phyloP scores from a whole-genome alignment of 1,140 invertebrate species.

The Anastrepha obliqua region DNA sequence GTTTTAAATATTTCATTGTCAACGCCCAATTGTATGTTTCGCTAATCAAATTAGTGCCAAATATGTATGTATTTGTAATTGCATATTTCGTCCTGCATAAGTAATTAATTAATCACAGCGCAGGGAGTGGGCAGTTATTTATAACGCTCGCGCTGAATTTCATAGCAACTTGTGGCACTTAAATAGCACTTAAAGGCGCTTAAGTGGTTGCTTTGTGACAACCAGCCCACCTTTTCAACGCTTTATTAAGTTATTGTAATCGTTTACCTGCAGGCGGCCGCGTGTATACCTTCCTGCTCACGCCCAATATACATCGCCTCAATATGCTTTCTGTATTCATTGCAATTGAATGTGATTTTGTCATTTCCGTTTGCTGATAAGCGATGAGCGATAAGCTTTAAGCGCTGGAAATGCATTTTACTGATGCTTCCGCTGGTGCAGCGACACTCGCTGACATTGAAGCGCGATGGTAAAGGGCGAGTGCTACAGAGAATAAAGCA shows the following conservation, averaged over 20 bases:
- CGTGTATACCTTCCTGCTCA: background rate
- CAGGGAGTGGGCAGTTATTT: too few relatives aligned
- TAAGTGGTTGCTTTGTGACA: background rate
- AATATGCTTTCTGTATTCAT: conserved; percentile 23
- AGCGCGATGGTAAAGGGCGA: background rate
- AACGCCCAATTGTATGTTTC: too few relatives aligned
- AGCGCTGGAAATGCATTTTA: conserved; percentile 48
- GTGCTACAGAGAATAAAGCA: background rate
- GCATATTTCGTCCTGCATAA: too few relatives aligned
- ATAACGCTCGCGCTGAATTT: background rate
- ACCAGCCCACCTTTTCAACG: background rate
- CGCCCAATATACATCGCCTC: background rate
- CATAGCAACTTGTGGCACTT: background rate
- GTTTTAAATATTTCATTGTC: too few relatives aligned
- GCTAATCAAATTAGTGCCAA: too few relatives aligned
- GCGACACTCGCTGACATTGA: background rate
- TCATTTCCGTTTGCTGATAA: conserved; percentile 36
- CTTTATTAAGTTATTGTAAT: background rate
- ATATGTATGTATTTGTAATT: too few relatives aligned
- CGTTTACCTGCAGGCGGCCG: background rate
- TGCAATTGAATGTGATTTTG: conserved; percentile 23
- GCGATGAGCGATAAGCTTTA: conserved; percentile 29
- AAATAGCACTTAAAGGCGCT: background rate
- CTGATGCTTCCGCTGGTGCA: background rate
- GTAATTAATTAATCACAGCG: too few relatives aligned